Base-by-base conservation (phyloP, 2,113 vertebrate genomes). In the Rostratula benghalensis region DNA sequence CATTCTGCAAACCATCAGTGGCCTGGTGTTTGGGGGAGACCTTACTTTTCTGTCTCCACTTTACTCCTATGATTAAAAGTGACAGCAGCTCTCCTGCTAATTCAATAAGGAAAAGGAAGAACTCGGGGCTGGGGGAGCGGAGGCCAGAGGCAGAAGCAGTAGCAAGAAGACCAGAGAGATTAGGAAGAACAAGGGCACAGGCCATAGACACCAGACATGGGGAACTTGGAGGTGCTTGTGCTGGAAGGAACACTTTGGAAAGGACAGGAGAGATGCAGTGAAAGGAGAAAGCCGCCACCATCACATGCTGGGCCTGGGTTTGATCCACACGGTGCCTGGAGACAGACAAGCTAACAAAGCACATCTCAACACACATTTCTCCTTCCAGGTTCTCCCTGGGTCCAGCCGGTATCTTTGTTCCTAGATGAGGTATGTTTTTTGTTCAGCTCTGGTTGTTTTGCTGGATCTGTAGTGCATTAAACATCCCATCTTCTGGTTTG, bases 401-500 rank as follows among this genome's bases (percentile, higher is more conserved):
- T 7, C 18, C 23, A 64, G 51, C 17, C 5, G 10, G n/a, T 92
- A 39, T 54, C 81, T 92, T 92, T 75, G 80, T 60, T 95, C 33
- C 76, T 89, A 6, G 18, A 51, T 0, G 0, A 74, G 54, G 87
- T 69, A 79, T 59, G 54, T 0, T 81, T 92, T 95, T 82, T 91
- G 86, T 82, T 92, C 13, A 0, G 48, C 70, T 77, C 87, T 70
- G 77, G 53, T 87, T 91, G 46, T 94, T 87, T 83, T 89, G 45
- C 69, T 90, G 94, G 92, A 54, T 94, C 94, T 95, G 95, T 14
- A 83, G 70, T 59, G 50, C 87, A 93, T 96, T 96, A 97, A 92
- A 83, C 41, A 91, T 65, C 57, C 83, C 92, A 91, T 93, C 96
- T 87, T 93, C 94, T 93, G 92, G 95, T 96, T 95, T 96, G 68